These are phyloP conservation scores for Camponotus fellah DNA, from an alignment of 2,888 invertebrate species.

Conservation along the genomic window DNA sequence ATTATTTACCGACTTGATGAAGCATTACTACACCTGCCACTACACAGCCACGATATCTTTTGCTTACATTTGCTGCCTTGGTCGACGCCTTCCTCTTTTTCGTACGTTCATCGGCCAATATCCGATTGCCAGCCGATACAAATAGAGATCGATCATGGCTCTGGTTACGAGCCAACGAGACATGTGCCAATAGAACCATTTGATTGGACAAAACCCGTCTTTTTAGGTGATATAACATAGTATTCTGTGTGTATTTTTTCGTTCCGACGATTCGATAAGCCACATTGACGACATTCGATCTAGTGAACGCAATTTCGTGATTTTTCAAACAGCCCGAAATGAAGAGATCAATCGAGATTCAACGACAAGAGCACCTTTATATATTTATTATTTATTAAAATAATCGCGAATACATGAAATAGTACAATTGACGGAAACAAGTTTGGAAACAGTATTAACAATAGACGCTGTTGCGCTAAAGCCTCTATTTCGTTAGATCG, in stretches of 20 bases:
- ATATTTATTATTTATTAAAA: slow-evolving; percentile 14
- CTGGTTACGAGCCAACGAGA: slow-evolving; percentile 50
- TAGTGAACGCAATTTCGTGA: slow-evolving; percentile 6
- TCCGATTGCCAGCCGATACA: slow-evolving; percentile 53
- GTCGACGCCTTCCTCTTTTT: slow-evolving; percentile 44
- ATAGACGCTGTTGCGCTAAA: background rate
- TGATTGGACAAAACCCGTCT: slow-evolving; percentile 50
- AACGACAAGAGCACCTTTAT: background rate
- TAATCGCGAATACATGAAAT: background rate
- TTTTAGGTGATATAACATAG: slow-evolving; percentile 33
- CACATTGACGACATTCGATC: slow-evolving; percentile 19
- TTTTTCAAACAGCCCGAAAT: background rate
- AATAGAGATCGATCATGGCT: slow-evolving; percentile 59
- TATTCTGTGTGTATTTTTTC: slow-evolving; percentile 23
- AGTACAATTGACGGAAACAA: background rate
- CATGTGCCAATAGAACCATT: slow-evolving; percentile 53
- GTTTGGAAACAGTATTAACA: slow-evolving; percentile 6
- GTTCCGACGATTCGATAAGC: slow-evolving; percentile 28
- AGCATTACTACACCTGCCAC: slow-evolving; percentile 35
- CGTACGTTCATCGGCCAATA: slow-evolving; percentile 46
- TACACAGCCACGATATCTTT: slow-evolving; percentile 57
- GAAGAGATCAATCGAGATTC: background rate
- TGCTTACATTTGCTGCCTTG: slow-evolving; percentile 34
- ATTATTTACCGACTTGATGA: slow-evolving; percentile 31
- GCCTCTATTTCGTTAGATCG: slow-evolving; percentile 2